Evolutionary conservation across 2,113 vertebrate genomes (phyloP), one percentile per base, ranked within the genome.

Genomic region (Suricata suricatta): DNA sequence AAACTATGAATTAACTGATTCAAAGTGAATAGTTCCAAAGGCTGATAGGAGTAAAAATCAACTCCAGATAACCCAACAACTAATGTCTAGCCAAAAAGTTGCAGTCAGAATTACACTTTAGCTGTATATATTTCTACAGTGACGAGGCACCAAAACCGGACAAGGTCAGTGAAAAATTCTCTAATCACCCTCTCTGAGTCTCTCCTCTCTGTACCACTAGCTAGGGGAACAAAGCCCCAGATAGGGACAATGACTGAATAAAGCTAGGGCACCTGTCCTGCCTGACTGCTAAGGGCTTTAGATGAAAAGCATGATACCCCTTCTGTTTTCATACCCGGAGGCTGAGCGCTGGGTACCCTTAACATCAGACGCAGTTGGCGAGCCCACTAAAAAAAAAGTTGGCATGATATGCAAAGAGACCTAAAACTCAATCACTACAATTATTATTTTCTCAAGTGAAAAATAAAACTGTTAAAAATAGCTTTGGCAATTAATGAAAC

Each of bases 391-490:
- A 82, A 57, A 17, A 52, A 85, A 94, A 15, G 41, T 47, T 50
- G 7, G 9, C 4, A 50, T 89, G 87, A 31, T n/a, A n/a, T 41
- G 71, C 41, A n/a, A 38, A 81, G n/a, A 83, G 16, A 8, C 44
- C 87, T 44, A 88, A 44, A 91, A 86, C 41, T 38, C 25, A 54
- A 68, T 69, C 29, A 35, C n/a, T 68, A 2, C n/a, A 69, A 57
- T 66, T 87, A 87, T 76, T 88, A 82, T 88, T 86, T 66, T 79
- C 83, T 88, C 85, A 60, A 87, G 64, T 64, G 31, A 86, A 72
- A 95, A 86, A 60, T 47, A 85, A 69, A 93, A 63, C 10, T 7
- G 16, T 60, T 52, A 83, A 95, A 83, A 71, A 80, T 27, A 50
- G 9, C 64, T 93, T 88, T 38, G 9, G 10, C 19, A 90, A n/a